Percentiles rank a stretch among this genome's conserved stretches.
Evolutionary conservation across 2,888 invertebrate genomes (phyloP).

Genomic region (Pseudeuparius sepicola): DNA sequence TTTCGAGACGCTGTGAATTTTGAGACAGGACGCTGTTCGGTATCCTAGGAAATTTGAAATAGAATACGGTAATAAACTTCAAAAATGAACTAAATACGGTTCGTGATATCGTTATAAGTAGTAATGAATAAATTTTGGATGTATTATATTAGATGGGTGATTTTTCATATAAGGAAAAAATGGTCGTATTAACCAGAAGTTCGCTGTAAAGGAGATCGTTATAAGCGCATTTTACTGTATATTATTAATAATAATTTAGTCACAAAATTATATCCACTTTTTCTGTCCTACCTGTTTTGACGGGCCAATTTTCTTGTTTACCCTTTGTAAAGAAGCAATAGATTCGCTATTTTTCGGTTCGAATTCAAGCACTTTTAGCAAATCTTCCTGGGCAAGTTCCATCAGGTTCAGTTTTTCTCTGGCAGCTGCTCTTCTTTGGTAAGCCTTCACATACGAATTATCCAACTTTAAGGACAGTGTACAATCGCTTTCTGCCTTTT

Average conservation of each 20-base stretch:
- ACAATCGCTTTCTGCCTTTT: constrained; percentile 71
- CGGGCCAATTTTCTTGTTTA: constrained; percentile 35
- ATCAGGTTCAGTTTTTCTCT: constrained; percentile 62
- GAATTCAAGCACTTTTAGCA: constrained; percentile 56
- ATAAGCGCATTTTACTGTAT: too few relatives aligned
- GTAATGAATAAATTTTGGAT: too few relatives aligned
- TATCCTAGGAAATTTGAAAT: constrained; percentile 17
- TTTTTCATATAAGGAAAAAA: too few relatives aligned
- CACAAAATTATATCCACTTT: too few relatives aligned
- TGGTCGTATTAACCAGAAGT: too few relatives aligned
- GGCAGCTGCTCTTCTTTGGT: constrained; percentile 69
- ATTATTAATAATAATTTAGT: too few relatives aligned
- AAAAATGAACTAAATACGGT: too few relatives aligned
- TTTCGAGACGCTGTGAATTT: constrained; percentile 32
- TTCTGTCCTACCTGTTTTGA: too few relatives aligned
- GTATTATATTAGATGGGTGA: too few relatives aligned
- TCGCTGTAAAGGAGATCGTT: too few relatives aligned
- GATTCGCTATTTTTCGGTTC: constrained; percentile 73
- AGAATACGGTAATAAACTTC: too few relatives aligned
- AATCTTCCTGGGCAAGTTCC: constrained; percentile 61
- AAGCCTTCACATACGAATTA: constrained; percentile 72
- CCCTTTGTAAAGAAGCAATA: constrained; percentile 45
- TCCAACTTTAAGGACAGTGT: constrained; percentile 69
- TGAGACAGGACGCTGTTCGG: constrained; percentile 25
- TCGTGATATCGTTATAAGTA: too few relatives aligned